Base-by-base conservation (phyloP, 2,888 invertebrate genomes). In the Pseudoips prasinana region DNA sequence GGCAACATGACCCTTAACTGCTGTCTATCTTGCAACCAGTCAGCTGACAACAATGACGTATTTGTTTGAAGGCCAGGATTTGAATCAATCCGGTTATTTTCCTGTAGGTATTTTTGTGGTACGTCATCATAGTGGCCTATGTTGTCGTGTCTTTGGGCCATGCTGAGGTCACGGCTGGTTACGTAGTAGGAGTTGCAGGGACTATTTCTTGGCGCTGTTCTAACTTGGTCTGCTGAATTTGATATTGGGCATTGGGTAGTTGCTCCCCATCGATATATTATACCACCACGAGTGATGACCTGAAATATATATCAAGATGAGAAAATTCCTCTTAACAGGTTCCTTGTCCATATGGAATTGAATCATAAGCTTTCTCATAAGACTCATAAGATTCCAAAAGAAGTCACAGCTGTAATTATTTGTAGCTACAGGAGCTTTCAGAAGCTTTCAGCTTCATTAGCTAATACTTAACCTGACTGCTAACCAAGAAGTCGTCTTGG, bases 281-380 rank as follows among this genome's bases (percentile, higher is more conserved):
- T 75, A 1, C 89, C 88, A 2, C 86, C 85, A 10, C 88, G 68
- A 2, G 87, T 89, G 19, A 89, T 74, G 0, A 89, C 82, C 89
- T 89, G 58, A 3, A 18, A n/a, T n/a, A n/a, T n/a, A n/a, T n/a
- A n/a, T n/a, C n/a, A n/a, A n/a, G n/a, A n/a, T n/a, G n/a, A n/a
- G n/a, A n/a, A n/a, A n/a, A n/a, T n/a, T n/a, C n/a, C n/a, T n/a
- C n/a, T n/a, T 7, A 54, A 52, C 10, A 27, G 10, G 17, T 9
- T 25, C 17, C 10, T 10, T 37, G 29, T 17, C 18, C n/a, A n/a
- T n/a, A n/a, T n/a, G n/a, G n/a, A n/a, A n/a, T n/a, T n/a, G n/a
- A n/a, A n/a, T n/a, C n/a, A n/a, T n/a, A n/a, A n/a, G n/a, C n/a
- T n/a, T n/a, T n/a, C n/a, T n/a, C n/a, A n/a, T n/a, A n/a, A n/a